phyloP scores from a whole-genome alignment of 2,797 vertebrate species.

The Lagocephalus sceleratus region DNA sequence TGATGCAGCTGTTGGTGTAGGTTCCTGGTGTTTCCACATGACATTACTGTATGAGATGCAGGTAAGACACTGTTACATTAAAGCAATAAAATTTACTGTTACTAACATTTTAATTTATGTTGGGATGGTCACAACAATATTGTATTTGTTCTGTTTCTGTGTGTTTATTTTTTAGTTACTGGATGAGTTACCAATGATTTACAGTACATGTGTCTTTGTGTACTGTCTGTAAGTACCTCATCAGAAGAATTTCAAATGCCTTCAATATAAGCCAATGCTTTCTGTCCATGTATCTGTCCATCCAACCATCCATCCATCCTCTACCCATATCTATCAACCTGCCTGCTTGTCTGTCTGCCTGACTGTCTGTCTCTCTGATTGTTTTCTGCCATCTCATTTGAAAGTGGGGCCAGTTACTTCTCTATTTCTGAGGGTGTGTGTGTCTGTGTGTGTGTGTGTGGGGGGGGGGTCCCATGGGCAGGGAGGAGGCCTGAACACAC shows the following conservation, averaged over 20 bases:
- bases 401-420: too few relatives aligned
- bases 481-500: too few relatives aligned
- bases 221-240: conserved; percentile 95
- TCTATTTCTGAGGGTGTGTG: too few relatives aligned
- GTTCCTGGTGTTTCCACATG: conserved; percentile 99
- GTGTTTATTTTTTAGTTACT: conserved; percentile 80
- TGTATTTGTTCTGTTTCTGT: conserved; percentile 1
- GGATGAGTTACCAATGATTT: conserved; percentile 99
- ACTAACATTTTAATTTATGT: neutral
- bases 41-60: conserved; percentile 99
- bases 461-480: too few relatives aligned
- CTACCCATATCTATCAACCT: too few relatives aligned
- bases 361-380: too few relatives aligned
- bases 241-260: neutral
- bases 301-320: too few relatives aligned
- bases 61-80: conserved; percentile 70
- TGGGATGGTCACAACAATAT: neutral
- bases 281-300: too few relatives aligned
- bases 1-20: conserved; percentile 88
- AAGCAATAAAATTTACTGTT: neutral
- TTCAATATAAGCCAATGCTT: too few relatives aligned
- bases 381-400: too few relatives aligned
- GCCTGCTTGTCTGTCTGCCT: too few relatives aligned
- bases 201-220: conserved; percentile 95
- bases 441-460: too few relatives aligned